Evolutionary conservation across 2,888 invertebrate genomes (phyloP), one percentile per base, ranked within the genome.

Genomic region (Caenorhabditis sp.): DNA sequence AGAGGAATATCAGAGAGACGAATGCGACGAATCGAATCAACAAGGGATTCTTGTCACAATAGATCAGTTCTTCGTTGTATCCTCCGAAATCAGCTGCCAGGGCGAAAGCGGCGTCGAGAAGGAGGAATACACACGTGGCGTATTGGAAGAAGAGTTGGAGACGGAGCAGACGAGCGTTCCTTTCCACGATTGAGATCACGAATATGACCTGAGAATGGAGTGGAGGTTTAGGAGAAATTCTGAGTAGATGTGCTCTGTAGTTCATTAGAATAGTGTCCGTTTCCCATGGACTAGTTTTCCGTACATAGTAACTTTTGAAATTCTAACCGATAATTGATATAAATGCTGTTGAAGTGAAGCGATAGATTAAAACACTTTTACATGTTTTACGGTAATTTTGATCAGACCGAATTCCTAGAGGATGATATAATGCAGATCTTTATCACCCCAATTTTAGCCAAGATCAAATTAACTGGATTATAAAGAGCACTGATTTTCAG

Each of bases 81-180:
- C 91, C 91, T 19, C 91, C 91, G 56, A 91, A 89, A 79, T 91
- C 91, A n/a, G 91, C 90, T 1, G 91, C 90, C 22, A 91, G 73
- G 8, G 91, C 90, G 66, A 91, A 92, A 4, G 90, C 85, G 28
- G 91, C 89, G 68, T 91, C 90, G 49, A 91, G 84, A 10, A 91
- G 87, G 14, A 91, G 88, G 70, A 91, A 89, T n/a, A 92, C 91
- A 51, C 91, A 92, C 38, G 91, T 91, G 14, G 90, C 85, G 69
- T 91, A 92, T 66, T 89, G 91, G 76, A 92, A 91, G 64, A 91
- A 83, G 41, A 91, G 83, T 79, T 91, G 91, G 31, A 90, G 76
- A n/a, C 88, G 87, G 19, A 91, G 84, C 8, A 91, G 82, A 24
- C 89, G 88, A 31, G 89, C 85, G 44, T 88, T 87, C 26, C 87